Conservation (phyloP, 2,113 vertebrate species). For the Phylloscopus trochiloides region DNA sequence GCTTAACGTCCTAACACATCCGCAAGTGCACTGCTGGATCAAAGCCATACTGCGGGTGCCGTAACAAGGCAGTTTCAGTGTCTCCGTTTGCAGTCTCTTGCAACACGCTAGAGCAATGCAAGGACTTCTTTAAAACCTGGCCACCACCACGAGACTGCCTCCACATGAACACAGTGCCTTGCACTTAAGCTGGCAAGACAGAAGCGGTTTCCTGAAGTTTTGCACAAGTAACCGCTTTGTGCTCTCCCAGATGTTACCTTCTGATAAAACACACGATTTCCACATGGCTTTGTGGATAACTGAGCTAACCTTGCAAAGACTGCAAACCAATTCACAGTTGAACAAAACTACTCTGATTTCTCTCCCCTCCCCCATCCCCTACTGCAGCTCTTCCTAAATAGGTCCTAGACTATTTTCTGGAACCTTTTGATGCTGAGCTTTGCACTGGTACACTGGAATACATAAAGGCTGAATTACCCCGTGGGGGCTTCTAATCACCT, state of each 20-base stretch:
- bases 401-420: slow-evolving; percentile 22
- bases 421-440: slow-evolving; percentile 63
- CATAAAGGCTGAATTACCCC: slow-evolving; percentile 42
- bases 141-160: neutral
- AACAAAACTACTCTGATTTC: slow-evolving; percentile 10
- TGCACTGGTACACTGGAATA: slow-evolving; percentile 45
- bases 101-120: neutral
- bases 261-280: neutral
- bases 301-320: slow-evolving; percentile 16
- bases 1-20: neutral
- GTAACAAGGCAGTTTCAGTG: slow-evolving; percentile 39
- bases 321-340: slow-evolving; percentile 50
- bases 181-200: neutral
- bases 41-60: slow-evolving; percentile 8
- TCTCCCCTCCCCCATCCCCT: neutral
- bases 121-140: neutral
- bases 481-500: slow-evolving; percentile 84
- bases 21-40: neutral
- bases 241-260: neutral
- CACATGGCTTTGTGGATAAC: neutral
- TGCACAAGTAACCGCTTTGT: neutral
- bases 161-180: neutral
- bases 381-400: slow-evolving; percentile 38
- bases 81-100: slow-evolving; percentile 36
- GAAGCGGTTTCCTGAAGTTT: neutral